A percentile compares a stretch with the other conserved stretches of the same genome.
Conservation (phyloP, 2,888 invertebrate genomes). For the Gastracanthus pulcherrimus region DNA sequence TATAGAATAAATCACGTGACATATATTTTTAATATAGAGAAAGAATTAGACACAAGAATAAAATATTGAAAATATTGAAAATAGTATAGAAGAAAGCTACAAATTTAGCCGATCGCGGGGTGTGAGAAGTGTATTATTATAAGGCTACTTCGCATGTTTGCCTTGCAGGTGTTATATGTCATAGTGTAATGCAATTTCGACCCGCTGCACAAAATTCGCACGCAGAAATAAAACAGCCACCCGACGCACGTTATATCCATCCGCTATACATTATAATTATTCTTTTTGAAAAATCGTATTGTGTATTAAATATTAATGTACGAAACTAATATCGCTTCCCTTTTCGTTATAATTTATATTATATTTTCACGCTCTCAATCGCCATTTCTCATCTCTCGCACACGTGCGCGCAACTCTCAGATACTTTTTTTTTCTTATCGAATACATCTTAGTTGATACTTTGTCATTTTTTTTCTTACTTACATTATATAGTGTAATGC, state of each 20-base stretch:
- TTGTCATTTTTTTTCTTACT: conserved; percentile 26
- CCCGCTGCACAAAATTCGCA: too few species aligned
- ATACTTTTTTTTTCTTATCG: conserved; percentile 18
- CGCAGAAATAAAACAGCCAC: conserved; percentile 15
- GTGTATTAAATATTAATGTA: conserved; percentile 37
- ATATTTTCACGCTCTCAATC: conserved; percentile 1
- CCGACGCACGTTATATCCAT: not conserved
- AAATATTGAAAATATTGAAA: too few species aligned
- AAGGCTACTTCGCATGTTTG: too few species aligned
- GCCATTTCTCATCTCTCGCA: not conserved
- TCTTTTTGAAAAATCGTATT: conserved; percentile 39
- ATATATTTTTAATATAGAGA: too few species aligned
- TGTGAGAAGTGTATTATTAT: too few species aligned
- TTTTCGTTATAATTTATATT: conserved; percentile 13
- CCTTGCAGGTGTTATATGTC: too few species aligned
- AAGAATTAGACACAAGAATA: too few species aligned
- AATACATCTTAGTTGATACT: conserved; percentile 45
- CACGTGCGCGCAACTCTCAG: not conserved
- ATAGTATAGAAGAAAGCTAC: too few species aligned
- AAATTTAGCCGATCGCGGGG: too few species aligned
- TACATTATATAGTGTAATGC: not conserved
- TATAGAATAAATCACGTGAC: too few species aligned
- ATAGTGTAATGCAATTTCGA: too few species aligned
- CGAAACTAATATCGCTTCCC: conserved; percentile 45
- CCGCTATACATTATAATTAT: not conserved